Evolutionary conservation across 1,140 invertebrate genomes (phyloP), one percentile per base, ranked within the genome.

Genomic region (Stratiolaelaps scimitus): DNA sequence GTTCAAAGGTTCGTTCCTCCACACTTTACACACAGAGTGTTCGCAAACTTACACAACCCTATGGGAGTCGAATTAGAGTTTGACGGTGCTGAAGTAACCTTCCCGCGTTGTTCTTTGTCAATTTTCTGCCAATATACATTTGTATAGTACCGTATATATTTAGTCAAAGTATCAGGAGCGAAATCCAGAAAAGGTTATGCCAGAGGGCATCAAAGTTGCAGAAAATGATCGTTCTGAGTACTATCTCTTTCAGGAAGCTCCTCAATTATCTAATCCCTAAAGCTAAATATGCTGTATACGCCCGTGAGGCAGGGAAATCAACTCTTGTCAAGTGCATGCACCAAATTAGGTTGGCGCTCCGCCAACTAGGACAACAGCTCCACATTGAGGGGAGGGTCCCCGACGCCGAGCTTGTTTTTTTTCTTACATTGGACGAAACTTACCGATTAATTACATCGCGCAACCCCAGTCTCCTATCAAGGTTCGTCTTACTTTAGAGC

Each of bases 401-500:
- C 0, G 77, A 83, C 48, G 70, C 72, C 19, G 79, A 84, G 28
- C 74, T 89, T 0, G 73, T 89, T 28, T 87, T 82, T 72, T 86
- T 81, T 74, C 76, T 90, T 56, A 83, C 83, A 1, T 75, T 81
- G 30, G 68, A 78, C 43, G 87, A 90, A 75, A 77, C 89, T 15
- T 74, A 75, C 17, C 69, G 76, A 40, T 75, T 87, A 0, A 73
- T 87, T 1, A 56, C 75, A 6, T 79, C 75, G 1, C 73, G 79
- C 44, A 79, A 81, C 71, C 78, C 82, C 2, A 74, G 71, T 6
- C 71, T 86, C 19, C 74, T 88, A 15, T 77, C 76, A 60, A 87
- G 85, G 84, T 86, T 78, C 74, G 75, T 68, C 1, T 60, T 28
- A 10, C 28, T 26, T 43, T 23, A 20, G 26, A 26, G n/a, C 46